Base-by-base conservation (phyloP, 2,113 vertebrate species). In the Brachionichthys hirsutus region DNA sequence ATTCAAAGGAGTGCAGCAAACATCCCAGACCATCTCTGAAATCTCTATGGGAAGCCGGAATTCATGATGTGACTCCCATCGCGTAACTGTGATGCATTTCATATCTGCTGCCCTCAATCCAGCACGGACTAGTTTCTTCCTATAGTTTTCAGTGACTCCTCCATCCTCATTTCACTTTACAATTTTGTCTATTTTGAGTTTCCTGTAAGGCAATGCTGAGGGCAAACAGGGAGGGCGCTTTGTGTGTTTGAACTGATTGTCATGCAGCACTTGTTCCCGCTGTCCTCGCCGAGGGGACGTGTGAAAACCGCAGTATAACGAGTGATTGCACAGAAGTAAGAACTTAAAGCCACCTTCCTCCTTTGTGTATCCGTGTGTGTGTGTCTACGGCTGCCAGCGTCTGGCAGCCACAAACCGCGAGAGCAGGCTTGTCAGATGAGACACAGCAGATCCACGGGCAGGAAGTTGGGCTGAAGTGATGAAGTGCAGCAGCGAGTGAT, bases 161-260 rank as follows among this genome's bases (percentile, higher is more conserved):
- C 62, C 54, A 12, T 67, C 40, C 42, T 38, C 45, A 68, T 76
- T 51, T 77, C 19, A 56, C 36, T 59, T 19, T n/a, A 62, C 53
- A 71, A 66, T 62, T 56, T 61, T 22, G 36, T 10, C 0, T 20
- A 12, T 52, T 63, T 59, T 47, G 22, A 61, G 63, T 50, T 44
- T 11, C 54, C 42, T 66, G 71, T 38, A 75, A 68, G 49, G 44
- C 24, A 2, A 11, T 0, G 44, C 67, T 35, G 44, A 12, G 1
- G 48, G 62, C 44, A 75, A 74, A 72, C 24, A 46, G 2, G 10
- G 45, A 49, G 56, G 30, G 19, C 22, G 22, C 18, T 15, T 47
- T 66, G 54, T 79, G 73, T 75, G 56, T 81, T 79, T 71, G 70
- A 77, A 54, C 46, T 70, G 43, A 68, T 70, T 77, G 55, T 66